Evolutionary conservation across 2,113 vertebrate species (phyloP).

Genomic region (Rhabdornis inornatus): DNA sequence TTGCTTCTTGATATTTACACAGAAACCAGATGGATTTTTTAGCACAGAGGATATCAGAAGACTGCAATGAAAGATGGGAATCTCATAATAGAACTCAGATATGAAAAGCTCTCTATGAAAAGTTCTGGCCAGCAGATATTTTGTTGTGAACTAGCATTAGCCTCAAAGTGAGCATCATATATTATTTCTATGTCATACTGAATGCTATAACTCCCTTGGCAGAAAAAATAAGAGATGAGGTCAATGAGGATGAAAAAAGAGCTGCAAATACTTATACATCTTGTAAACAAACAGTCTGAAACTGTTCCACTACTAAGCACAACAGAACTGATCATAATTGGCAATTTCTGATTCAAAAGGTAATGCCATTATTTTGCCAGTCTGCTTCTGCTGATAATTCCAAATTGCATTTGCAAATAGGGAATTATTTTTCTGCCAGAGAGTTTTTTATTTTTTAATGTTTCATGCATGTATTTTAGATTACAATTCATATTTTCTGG

Average conservation of each 20-base stretch:
- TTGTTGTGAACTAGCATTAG: neutral
- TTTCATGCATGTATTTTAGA: neutral
- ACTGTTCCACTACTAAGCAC: neutral
- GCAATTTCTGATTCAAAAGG: slow-evolving; percentile 26
- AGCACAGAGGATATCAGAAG: neutral
- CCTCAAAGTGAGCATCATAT: neutral
- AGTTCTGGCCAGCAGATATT: neutral
- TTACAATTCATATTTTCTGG: neutral
- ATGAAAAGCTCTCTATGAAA: neutral
- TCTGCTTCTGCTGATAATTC: neutral
- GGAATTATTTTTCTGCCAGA: neutral
- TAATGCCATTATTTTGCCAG: slow-evolving; percentile 20
- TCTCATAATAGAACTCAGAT: neutral
- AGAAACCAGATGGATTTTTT: neutral
- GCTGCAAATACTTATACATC: neutral
- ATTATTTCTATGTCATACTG: neutral
- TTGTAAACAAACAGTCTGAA: neutral
- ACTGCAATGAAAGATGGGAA: neutral
- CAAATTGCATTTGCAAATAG: neutral
- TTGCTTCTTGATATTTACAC: neutral
- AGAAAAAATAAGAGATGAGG: neutral
- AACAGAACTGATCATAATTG: neutral
- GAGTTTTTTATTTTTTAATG: neutral
- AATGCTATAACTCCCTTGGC: neutral
- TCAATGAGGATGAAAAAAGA: neutral